Evolutionary conservation across 2,113 vertebrate species (phyloP).

Genomic region (Pitta sordida): DNA sequence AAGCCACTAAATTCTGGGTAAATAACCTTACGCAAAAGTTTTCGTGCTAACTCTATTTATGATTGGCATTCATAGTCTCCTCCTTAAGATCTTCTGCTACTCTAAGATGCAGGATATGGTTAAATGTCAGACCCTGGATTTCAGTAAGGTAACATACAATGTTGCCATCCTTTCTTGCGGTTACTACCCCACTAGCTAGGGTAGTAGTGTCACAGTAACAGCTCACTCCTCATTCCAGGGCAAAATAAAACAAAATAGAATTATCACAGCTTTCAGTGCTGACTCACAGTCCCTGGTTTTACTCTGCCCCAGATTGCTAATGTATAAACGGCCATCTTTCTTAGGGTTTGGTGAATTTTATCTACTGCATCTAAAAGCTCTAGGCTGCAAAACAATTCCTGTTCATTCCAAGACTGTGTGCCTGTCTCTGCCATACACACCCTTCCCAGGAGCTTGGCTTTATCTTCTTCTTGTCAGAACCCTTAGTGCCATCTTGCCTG

Average conservation of each 20-base stretch:
- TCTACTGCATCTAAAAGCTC: background rate
- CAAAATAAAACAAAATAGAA: background rate
- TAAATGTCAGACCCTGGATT: background rate
- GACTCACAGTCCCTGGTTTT: background rate
- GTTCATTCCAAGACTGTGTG: rapidly evolving
- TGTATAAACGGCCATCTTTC: background rate
- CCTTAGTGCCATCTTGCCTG: rapidly evolving
- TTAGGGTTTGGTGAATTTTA: background rate
- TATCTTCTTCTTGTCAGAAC: background rate
- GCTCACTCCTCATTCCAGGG: background rate
- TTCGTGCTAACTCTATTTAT: background rate
- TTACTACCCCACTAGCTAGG: background rate
- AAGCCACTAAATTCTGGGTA: too few species aligned
- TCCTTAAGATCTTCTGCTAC: background rate
- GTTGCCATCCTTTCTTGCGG: background rate
- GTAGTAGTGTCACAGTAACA: background rate
- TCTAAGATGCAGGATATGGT: background rate
- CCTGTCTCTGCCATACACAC: background rate
- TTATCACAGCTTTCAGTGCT: background rate
- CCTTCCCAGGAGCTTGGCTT: background rate
- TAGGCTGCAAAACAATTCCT: background rate
- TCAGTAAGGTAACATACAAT: background rate
- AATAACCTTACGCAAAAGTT: background rate
- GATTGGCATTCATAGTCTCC: background rate
- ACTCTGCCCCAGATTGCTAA: background rate